Conservation (phyloP, 2,113 vertebrate genomes). For the Phylloscopus trochiloides region DNA sequence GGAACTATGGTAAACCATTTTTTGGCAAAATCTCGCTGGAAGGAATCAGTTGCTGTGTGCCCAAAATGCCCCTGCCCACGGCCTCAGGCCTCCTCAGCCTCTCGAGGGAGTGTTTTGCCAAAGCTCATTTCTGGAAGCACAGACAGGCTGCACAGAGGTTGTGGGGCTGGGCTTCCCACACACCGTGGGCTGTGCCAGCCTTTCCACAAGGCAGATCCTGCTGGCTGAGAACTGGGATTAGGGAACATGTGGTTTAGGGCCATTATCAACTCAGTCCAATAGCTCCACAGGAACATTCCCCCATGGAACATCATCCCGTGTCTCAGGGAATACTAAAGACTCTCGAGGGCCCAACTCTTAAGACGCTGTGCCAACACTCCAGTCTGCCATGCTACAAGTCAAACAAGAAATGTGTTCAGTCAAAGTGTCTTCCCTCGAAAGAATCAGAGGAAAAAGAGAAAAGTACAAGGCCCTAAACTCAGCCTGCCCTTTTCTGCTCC, state of each 20-base stretch:
- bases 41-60: background rate
- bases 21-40: background rate
- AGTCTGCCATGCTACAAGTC: background rate
- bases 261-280: background rate
- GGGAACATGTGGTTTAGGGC: background rate
- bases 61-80: background rate
- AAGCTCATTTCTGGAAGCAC: background rate
- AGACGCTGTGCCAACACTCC: background rate
- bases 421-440: background rate
- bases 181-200: background rate
- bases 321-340: background rate
- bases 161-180: background rate
- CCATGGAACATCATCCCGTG: background rate
- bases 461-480: background rate
- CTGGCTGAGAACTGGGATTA: background rate
- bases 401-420: background rate
- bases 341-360: background rate
- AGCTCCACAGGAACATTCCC: background rate
- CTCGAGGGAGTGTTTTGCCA: background rate
- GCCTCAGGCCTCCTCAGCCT: background rate
- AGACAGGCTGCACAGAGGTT: background rate
- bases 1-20: background rate
- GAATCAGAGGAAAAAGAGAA: background rate
- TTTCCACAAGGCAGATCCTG: conserved; percentile 21
- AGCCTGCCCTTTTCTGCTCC: background rate